Percentiles rank a stretch among this genome's conserved stretches.
These are phyloP conservation scores for Phrynocephalus versicolor DNA, from an alignment of 2,113 vertebrate species.

Conservation along the genomic window DNA sequence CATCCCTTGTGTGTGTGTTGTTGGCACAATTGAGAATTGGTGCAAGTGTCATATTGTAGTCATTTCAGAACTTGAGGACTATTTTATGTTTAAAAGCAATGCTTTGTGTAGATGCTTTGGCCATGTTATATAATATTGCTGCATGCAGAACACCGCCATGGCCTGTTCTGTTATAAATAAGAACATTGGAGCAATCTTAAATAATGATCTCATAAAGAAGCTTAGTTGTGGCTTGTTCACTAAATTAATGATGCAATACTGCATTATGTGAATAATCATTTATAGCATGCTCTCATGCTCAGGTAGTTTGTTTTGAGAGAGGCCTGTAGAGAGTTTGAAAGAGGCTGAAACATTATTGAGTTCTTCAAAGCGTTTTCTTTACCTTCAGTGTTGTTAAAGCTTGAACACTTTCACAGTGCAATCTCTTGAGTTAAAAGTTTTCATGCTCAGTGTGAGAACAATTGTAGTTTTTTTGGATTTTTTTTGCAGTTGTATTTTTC, in stretches of 20 bases:
- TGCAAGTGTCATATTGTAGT: neutral
- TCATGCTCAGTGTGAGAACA: neutral
- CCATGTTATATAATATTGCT: constrained; percentile 2
- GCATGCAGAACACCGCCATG: neutral
- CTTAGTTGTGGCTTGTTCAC: neutral
- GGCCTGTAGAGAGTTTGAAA: too few relatives aligned
- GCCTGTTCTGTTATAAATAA: rapidly evolving
- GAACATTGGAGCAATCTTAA: neutral
- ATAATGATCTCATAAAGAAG: neutral
- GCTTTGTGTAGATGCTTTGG: neutral
- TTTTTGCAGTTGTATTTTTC: neutral
- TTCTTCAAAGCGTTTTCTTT: neutral
- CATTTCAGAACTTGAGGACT: too few relatives aligned
- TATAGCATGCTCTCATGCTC: rapidly evolving
- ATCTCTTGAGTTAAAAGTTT: neutral
- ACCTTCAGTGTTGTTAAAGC: neutral
- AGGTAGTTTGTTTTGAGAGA: neutral
- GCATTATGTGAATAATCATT: neutral
- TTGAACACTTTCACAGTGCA: neutral
- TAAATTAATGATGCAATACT: neutral
- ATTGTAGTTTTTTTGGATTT: neutral
- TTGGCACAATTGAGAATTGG: neutral
- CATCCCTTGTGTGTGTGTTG: neutral
- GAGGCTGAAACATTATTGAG: rapidly evolving
- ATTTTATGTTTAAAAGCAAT: neutral